phyloP scores from a whole-genome alignment of 2,113 vertebrate species.

The Saguinus imperator region DNA sequence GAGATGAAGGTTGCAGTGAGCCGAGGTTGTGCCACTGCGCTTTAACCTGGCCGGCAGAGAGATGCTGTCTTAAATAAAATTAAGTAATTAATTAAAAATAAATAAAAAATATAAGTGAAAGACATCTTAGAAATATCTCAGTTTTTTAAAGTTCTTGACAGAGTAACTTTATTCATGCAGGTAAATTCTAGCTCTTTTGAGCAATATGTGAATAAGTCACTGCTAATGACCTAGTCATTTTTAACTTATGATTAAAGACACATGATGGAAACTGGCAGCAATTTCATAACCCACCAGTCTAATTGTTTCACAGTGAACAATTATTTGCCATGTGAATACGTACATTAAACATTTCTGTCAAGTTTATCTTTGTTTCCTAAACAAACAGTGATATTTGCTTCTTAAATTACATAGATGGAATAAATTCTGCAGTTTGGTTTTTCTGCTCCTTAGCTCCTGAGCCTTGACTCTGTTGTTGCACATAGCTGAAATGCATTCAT shows the following conservation, averaged over 20 bases:
- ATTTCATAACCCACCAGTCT: not conserved
- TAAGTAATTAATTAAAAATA: not conserved
- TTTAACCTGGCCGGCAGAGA: too few relatives aligned
- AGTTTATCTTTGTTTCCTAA: not conserved
- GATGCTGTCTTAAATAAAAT: too few relatives aligned
- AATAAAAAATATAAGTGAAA: conserved; percentile 8
- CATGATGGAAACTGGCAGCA: not conserved
- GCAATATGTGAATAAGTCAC: not conserved
- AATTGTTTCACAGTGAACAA: not conserved
- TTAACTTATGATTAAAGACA: not conserved
- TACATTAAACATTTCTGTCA: not conserved
- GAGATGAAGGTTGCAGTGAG: too few relatives aligned
- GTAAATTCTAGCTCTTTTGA: not conserved
- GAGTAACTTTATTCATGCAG: not conserved
- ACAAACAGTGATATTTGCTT: not conserved
- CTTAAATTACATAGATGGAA: not conserved
- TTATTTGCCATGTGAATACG: not conserved
- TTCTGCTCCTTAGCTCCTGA: not conserved
- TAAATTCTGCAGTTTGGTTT: not conserved
- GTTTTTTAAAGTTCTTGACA: not conserved
- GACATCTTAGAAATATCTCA: not conserved
- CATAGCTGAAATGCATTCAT: not conserved
- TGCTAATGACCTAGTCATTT: not conserved
- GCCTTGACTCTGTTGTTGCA: not conserved
- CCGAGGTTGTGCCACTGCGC: too few relatives aligned